Evolutionary conservation across 2,797 vertebrate species (phyloP).

Genomic region (Hoplostethus atlanticus): DNA sequence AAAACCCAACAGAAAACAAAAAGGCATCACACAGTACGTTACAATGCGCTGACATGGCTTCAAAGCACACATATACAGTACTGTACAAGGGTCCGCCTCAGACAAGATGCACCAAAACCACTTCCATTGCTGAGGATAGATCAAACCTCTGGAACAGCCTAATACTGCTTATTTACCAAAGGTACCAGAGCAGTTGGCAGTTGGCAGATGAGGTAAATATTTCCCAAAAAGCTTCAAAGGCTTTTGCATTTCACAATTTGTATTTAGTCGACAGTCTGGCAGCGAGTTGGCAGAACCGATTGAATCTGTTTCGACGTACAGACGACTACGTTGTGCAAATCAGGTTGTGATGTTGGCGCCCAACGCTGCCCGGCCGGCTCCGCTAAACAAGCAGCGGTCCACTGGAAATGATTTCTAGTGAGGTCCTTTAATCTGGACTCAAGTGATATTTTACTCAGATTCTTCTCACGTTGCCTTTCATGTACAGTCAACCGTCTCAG

Average conservation of each 20-base stretch:
- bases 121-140: slow-evolving; percentile 65
- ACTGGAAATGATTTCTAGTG: slow-evolving; percentile 70
- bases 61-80: slow-evolving; percentile 81
- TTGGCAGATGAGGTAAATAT: slow-evolving; percentile 78
- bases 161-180: slow-evolving; percentile 72
- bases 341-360: slow-evolving; percentile 35
- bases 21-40: slow-evolving; percentile 78
- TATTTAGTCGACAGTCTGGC: slow-evolving; percentile 70
- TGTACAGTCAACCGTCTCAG: slow-evolving; percentile 40
- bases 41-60: slow-evolving; percentile 82
- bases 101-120: slow-evolving; percentile 73
- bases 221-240: slow-evolving; percentile 71
- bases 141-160: slow-evolving; percentile 69
- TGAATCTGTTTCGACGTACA: not conserved
- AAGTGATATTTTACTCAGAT: slow-evolving; percentile 47
- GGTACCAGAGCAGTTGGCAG: slow-evolving; percentile 60
- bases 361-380: slow-evolving; percentile 51
- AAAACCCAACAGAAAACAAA: slow-evolving; percentile 39
- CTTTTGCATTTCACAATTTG: slow-evolving; percentile 53
- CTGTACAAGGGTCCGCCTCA: slow-evolving; percentile 82
- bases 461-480: slow-evolving; percentile 27
- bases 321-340: slow-evolving; percentile 36
- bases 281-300: slow-evolving; percentile 30
- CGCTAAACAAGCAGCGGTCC: slow-evolving; percentile 65
- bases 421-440: slow-evolving; percentile 50